Evolutionary conservation across 2,888 invertebrate species (phyloP).

Genomic region (Chaetoderma sp.): DNA sequence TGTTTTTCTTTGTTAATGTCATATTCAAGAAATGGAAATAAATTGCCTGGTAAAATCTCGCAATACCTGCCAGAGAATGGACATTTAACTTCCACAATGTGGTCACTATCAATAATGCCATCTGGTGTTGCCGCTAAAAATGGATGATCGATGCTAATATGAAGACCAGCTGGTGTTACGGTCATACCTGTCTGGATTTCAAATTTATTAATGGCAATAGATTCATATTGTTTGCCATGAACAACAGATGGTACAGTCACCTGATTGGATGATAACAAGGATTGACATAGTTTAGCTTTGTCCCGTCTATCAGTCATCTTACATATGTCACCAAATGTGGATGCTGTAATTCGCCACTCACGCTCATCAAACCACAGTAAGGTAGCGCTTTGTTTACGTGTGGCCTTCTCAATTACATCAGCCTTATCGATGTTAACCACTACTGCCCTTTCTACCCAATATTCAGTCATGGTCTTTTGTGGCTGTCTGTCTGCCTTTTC

Average conservation of each 20-base stretch:
- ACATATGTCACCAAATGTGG: constrained; percentile 35
- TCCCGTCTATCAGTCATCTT: constrained; percentile 17
- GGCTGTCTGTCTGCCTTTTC: constrained; percentile 5
- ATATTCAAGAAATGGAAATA: constrained; percentile 20
- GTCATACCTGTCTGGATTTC: constrained; percentile 2
- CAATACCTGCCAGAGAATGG: constrained; percentile 29
- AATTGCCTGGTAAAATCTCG: constrained; percentile 10
- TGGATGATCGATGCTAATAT: constrained; percentile 15
- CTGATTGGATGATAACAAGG: constrained; percentile 1
- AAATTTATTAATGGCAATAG: constrained; percentile 17
- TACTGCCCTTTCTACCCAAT: constrained; percentile 24
- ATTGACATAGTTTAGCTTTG: constrained; percentile 19
- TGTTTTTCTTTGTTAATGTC: constrained; percentile 1
- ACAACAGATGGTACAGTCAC: constrained; percentile 10
- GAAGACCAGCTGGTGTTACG: constrained; percentile 26
- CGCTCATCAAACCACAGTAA: constrained; percentile 22
- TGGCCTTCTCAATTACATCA: constrained; percentile 13
- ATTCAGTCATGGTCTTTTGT: constrained; percentile 11
- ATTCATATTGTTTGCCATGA: constrained; percentile 35
- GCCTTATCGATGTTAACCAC: constrained; percentile 11
- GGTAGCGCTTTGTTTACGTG: constrained; percentile 18
- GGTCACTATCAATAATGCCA: constrained; percentile 25
- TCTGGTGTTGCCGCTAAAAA: constrained; percentile 35
- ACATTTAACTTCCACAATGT: constrained; percentile 35
- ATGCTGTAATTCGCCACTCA: constrained; percentile 33